These are phyloP conservation scores for Chorisops tibialis DNA, from an alignment of 2,888 invertebrate genomes.

Conservation along the genomic window DNA sequence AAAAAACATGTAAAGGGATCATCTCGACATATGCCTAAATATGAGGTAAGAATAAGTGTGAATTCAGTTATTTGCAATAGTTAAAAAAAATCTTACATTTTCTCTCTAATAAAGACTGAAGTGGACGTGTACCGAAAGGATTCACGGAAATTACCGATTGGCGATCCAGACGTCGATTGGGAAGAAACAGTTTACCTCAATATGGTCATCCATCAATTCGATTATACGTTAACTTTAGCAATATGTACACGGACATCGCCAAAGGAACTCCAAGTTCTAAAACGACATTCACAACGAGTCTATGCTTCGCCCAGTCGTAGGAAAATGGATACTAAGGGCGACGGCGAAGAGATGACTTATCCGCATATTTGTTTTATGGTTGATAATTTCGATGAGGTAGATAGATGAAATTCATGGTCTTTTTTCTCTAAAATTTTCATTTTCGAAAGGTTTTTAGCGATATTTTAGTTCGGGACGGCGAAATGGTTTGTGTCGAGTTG, in stretches of 20 bases:
- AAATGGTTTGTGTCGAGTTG: conserved; percentile 98
- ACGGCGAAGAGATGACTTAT: conserved; percentile 97
- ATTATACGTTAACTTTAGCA: conserved; percentile 95
- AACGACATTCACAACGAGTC: conserved; percentile 88
- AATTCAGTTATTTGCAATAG: no score
- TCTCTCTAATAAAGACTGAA: conserved; percentile 64
- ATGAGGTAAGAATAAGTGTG: conserved; percentile 80
- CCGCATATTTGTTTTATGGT: conserved; percentile 99
- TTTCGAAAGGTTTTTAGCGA: conserved; percentile 86
- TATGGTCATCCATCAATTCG: conserved; percentile 96
- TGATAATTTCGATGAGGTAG: conserved; percentile 96
- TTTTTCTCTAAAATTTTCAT: neutral
- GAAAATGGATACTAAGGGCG: conserved; percentile 97
- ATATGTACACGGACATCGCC: conserved; percentile 97
- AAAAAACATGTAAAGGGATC: conserved; percentile 87
- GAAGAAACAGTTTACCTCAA: conserved; percentile 99
- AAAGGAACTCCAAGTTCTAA: conserved; percentile 92
- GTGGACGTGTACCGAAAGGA: conserved; percentile 97
- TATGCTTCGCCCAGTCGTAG: conserved; percentile 96
- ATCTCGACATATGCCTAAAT: conserved; percentile 82
- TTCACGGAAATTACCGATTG: conserved; percentile 93
- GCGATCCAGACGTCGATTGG: conserved; percentile 96
- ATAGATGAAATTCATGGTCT: no score
- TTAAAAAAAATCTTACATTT: no score
- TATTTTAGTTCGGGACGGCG: conserved; percentile 94